Percentiles rank a stretch among this genome's conserved stretches.
Evolutionary conservation across 53 echinoderm and acorn worm genomes (phyloP).

Genomic region (Glandiceps talaboti): DNA sequence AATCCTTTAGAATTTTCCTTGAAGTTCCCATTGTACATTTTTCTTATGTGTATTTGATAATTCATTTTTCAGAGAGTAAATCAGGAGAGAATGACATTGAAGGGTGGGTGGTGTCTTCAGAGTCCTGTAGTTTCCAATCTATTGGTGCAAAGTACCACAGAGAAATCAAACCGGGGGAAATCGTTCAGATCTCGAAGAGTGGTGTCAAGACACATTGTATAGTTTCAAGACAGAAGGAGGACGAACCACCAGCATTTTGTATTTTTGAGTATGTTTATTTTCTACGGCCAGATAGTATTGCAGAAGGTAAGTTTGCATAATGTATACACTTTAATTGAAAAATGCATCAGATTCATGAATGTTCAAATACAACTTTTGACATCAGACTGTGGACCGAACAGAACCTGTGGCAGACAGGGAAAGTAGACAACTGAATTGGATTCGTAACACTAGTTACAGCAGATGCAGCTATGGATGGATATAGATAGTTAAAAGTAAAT

Average conservation of each 20-base stretch:
- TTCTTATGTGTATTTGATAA: too few species aligned
- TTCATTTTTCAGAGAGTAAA: constrained; percentile 8
- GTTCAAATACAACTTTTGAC: too few species aligned
- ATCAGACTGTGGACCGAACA: too few species aligned
- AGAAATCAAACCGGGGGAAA: constrained; percentile 86
- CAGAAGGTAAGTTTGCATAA: constrained; percentile 91
- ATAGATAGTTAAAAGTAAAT: too few species aligned
- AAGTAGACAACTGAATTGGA: too few species aligned
- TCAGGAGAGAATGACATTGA: constrained; percentile 34
- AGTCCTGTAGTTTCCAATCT: constrained; percentile 88
- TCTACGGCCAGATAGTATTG: constrained; percentile 77
- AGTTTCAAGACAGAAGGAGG: constrained; percentile 49
- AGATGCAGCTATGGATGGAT: too few species aligned
- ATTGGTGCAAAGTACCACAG: constrained; percentile 79
- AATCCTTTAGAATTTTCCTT: too few species aligned
- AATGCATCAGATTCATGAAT: too few species aligned
- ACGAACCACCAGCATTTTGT: constrained; percentile 88
- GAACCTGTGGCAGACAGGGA: too few species aligned
- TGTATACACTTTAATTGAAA: too few species aligned
- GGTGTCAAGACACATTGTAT: constrained; percentile 72
- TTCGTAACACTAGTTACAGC: too few species aligned
- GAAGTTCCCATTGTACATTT: too few species aligned
- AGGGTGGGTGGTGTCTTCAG: constrained; percentile 94
- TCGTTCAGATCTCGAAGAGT: constrained; percentile 62
- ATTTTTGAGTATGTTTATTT: constrained; percentile 99